Percentiles rank a stretch among this genome's conserved stretches.
phyloP scores from a whole-genome alignment of 2,113 vertebrate genomes.

The Dendrocopos noguchii region DNA sequence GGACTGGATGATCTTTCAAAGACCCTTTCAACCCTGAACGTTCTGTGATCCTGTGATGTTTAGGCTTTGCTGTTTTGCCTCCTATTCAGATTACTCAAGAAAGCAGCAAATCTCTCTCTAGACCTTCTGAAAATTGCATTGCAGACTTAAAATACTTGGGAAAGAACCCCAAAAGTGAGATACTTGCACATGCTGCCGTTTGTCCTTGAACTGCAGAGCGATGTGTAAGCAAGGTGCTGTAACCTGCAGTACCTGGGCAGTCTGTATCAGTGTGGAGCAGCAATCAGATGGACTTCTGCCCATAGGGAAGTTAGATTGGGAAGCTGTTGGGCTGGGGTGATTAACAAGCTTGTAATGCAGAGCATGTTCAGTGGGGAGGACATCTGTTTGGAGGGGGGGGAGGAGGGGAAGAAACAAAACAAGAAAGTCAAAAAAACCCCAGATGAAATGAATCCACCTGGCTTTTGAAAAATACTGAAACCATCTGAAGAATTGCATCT shows the following conservation, averaged over 20 bases:
- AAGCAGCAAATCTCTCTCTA: too few relatives aligned
- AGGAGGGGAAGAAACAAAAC: background rate
- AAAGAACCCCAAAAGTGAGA: background rate
- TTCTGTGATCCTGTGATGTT: too few relatives aligned
- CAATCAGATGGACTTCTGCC: background rate
- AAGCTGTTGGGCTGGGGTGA: background rate
- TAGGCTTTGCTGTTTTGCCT: too few relatives aligned
- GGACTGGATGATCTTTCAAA: too few relatives aligned
- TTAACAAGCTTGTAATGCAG: background rate
- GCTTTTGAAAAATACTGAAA: background rate
- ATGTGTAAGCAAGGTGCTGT: too few relatives aligned
- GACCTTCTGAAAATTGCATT: too few relatives aligned
- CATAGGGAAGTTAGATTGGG: background rate
- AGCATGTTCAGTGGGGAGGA: background rate
- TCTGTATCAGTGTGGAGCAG: background rate
- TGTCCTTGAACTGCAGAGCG: background rate
- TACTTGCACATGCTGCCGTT: background rate
- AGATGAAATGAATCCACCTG: conserved; percentile 8
- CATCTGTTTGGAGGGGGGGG: background rate
- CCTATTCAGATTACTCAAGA: too few relatives aligned
- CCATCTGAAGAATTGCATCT: background rate
- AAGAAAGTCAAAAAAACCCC: background rate
- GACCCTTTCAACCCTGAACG: too few relatives aligned
- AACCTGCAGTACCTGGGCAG: background rate
- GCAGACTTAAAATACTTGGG: background rate